Base-by-base conservation (phyloP, 1,140 invertebrate species). In the Dreissena rostriformis region DNA sequence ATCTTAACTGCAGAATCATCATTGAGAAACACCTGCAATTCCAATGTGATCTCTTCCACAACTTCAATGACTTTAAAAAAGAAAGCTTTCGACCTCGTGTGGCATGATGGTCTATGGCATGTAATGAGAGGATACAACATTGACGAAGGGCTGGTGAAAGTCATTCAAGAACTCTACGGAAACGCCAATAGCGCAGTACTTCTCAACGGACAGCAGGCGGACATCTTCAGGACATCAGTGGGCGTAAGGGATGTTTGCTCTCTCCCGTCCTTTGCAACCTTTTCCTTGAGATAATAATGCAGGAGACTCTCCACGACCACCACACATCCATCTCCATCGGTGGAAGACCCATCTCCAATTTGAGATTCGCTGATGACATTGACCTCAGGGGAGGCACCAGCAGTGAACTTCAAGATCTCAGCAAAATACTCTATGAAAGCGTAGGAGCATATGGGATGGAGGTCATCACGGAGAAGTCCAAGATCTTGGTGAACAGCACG, bases 21-120 rank as follows among this genome's bases (percentile, higher is more conserved):
- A 63, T 63, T 63, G 61, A 63, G 61, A 63, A 63, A 24, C 61
- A 63, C 61, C 61, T 83, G 1, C 85, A 84, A 77, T 77, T 5
- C 75, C 55, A 83, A 28, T 75, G 76, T 80, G 73, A 86, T 24
- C 86, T 87, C 39, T 78, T 71, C 75, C 71, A 74, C 63, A 65
- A 51, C 19, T 86, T 82, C 72, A 77, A 82, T 26, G 84, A 86
- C 66, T 76, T 66, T 73, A 86, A 86, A 39, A 39, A 39, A 5
- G 65, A 86, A 70, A 67, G 79, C 82, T 80, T 83, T 87, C 75
- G 71, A 76, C 79, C 57, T 72, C 55, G 84, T 82, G 19, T 82
- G 79, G 49, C 84, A 86, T 82, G 68, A 52, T 53, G 78, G 65
- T 63, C 63, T 81, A 14, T 86, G 71, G 84, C 52, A 67, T 61